Percentiles rank a stretch among this genome's conserved stretches.
Conservation (phyloP, 2,113 vertebrate genomes). For the Amphiprion ocellaris region DNA sequence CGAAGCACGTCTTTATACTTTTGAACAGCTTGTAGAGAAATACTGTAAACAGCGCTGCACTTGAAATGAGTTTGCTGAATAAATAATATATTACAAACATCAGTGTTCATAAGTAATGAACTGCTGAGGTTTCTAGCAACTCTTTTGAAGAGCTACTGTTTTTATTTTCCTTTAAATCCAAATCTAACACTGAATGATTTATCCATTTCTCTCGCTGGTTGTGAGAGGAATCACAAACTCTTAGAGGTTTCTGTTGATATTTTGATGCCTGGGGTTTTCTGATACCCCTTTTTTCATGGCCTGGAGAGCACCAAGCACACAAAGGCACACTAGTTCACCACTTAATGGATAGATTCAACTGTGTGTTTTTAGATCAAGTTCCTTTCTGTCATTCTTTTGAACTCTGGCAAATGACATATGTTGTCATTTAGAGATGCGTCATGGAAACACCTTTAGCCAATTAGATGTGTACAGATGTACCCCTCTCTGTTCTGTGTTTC, state of each 20-base stretch:
- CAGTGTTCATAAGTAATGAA: slow-evolving; percentile 64
- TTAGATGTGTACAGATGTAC: neutral
- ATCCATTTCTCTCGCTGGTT: slow-evolving; percentile 32
- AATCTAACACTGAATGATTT: slow-evolving; percentile 51
- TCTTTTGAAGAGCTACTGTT: slow-evolving; percentile 59
- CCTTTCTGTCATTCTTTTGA: neutral
- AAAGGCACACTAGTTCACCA: neutral
- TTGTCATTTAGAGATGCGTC: neutral
- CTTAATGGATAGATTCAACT: too few relatives aligned
- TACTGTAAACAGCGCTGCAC: slow-evolving; percentile 67
- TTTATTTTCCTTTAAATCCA: slow-evolving; percentile 18
- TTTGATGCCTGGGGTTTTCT: neutral
- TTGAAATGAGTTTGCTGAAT: slow-evolving; percentile 65
- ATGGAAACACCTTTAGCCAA: neutral
- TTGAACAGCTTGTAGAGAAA: slow-evolving; percentile 57
- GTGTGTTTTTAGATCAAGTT: neutral
- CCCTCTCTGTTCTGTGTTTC: neutral
- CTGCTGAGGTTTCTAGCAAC: slow-evolving; percentile 55
- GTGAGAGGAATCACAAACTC: slow-evolving; percentile 3
- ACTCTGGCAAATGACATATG: neutral
- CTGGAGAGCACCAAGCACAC: neutral
- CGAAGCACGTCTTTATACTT: slow-evolving; percentile 56
- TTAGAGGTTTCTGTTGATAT: slow-evolving; percentile 1
- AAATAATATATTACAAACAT: slow-evolving; percentile 75
- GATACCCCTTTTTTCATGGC: neutral